Conservation (phyloP, 2,113 vertebrate species). For the Mastomys coucha region DNA sequence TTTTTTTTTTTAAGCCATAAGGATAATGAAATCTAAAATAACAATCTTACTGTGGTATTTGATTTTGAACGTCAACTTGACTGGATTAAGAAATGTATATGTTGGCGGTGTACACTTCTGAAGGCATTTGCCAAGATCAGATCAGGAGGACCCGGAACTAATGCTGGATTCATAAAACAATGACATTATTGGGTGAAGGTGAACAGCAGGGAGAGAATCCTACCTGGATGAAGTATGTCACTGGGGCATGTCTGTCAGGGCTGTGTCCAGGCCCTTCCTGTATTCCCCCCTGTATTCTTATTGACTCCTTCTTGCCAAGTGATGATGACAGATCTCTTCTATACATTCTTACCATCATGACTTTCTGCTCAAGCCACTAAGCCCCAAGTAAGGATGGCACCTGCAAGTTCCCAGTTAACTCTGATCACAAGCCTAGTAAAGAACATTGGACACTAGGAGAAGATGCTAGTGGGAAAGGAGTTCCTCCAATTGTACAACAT, state of each 20-base stretch:
- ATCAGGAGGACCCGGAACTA: not conserved
- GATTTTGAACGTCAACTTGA: not conserved
- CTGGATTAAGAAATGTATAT: not conserved
- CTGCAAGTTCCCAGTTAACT: not conserved
- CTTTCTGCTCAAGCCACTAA: not conserved
- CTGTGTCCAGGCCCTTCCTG: not conserved
- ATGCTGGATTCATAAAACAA: not conserved
- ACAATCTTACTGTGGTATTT: not conserved
- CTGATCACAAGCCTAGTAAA: not conserved
- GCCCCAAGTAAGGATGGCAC: not conserved
- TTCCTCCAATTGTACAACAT: not conserved
- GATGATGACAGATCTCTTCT: not conserved
- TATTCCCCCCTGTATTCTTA: no score
- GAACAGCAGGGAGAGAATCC: not conserved
- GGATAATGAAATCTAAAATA: slow-evolving; percentile 9
- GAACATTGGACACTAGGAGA: not conserved
- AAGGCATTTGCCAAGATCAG: not conserved
- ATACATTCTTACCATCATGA: not conserved
- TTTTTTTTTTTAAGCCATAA: not conserved
- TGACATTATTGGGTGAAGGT: not conserved
- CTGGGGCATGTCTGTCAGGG: not conserved
- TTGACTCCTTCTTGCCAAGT: not conserved
- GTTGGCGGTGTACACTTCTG: not conserved
- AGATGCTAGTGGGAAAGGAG: not conserved
- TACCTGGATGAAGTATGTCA: not conserved